Evolutionary conservation across 2,888 invertebrate species (phyloP), one percentile per base, ranked within the genome.

Genomic region (Hartigia nigra): DNA sequence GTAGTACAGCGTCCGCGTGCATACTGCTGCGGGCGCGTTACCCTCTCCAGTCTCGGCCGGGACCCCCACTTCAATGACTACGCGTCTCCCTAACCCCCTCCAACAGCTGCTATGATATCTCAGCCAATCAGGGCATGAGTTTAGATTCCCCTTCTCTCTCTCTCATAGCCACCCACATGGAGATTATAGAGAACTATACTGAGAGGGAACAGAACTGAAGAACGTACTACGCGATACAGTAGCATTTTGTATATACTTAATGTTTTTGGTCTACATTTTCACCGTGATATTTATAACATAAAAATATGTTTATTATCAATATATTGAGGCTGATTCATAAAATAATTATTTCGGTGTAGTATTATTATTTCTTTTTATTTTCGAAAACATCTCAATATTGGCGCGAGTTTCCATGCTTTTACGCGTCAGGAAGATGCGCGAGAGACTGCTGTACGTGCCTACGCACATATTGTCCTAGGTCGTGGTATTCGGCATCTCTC

Each of bases 11-110:
- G 86, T 87, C 87, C 86, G 86, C 88, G 85, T 88, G 87, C 85
- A 87, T 87, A 88, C 88, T 88, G 88, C 86, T 84, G 83, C 83
- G 82, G 85, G 82, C 85, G 84, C 82, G 82, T 85, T 86, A 85
- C 85, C 85, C 85, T 83, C 83, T 77, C 77, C 81, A 80, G 78
- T 77, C 74, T 55, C 75, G 79, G 75, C 77, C 79, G 14, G 14
- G 55, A 55, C 83, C 79, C 74, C 80, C 78, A 34, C 78, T 74
- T 78, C 70, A 77, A 77, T 69, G 75, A 75, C 74, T 72, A 72
- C 80, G 82, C 80, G 31, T 55, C 55, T 31, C 79, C 74, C 39
- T 72, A 55, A 77, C 81, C 75, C 75, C 76, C 55, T 55, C 55
- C 55, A 55, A 23, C 55, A 55, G 55, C 55, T 23, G 23, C 55